Evolutionary conservation across 2,888 invertebrate genomes (phyloP), one percentile per base, ranked within the genome.

Genomic region (Eristalis arbustorum): DNA sequence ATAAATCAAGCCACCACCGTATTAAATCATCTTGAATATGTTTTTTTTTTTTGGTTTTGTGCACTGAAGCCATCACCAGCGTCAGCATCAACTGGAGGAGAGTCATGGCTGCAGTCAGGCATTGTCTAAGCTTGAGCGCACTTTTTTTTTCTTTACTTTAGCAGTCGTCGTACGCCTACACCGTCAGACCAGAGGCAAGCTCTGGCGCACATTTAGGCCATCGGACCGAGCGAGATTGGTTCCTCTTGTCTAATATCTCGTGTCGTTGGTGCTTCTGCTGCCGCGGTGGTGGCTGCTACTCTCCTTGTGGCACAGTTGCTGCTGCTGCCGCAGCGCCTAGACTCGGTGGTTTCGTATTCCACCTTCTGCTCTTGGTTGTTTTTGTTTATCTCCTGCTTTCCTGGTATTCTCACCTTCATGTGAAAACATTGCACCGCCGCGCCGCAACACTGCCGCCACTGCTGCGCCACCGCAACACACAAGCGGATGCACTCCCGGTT

Each of bases 11-110:
- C 71, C 75, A 59, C 67, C 62, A 79, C 72, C 67, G 78, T 87
- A 87, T 87, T 87, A 87, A 87, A 87, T 87, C 87, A 87, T 87
- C 83, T 87, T 79, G 87, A 74, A 82, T 82, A 78, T 78, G 83
- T 87, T 67, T 75, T n/a, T n/a, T n/a, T n/a, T n/a, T n/a, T n/a
- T n/a, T n/a, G n/a, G n/a, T n/a, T n/a, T 82, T 84, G 71, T 87
- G 82, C 74, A 78, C 82, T 79, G 78, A 75, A 83, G 83, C 78
- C 87, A 87, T 87, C 87, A 82, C 78, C 85, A 85, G 3, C 56
- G 37, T 22, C 18, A 18, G 56, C 18, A 8, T 56, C 49, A 49
- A n/a, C 49, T 56, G 37, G 37, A 37, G 31, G 31, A 31, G 67
- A 83, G 37, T 75, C 81, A 76, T 63, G 61, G 72, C 28, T 79